A percentile compares a stretch with the other conserved stretches of the same genome.
Conservation (phyloP, 2,797 vertebrate genomes). For the Micromesistius poutassou region DNA sequence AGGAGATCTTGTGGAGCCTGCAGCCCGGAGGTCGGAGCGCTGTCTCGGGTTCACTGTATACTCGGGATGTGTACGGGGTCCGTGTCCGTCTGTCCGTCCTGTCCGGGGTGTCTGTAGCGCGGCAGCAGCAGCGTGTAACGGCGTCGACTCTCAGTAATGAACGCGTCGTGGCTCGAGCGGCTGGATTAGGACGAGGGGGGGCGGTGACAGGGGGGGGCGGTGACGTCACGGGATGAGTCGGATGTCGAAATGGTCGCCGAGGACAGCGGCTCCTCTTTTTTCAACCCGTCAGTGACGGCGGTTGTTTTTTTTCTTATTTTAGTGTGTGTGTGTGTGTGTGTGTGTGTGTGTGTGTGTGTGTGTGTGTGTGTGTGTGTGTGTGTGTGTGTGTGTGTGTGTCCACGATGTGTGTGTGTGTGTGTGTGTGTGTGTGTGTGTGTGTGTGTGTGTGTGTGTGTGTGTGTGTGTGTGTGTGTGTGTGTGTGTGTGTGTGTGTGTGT, state of each 20-base stretch:
- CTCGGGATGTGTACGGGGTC: neutral
- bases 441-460: too few relatives aligned
- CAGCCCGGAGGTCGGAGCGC: too few relatives aligned
- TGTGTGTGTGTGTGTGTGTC: too few relatives aligned
- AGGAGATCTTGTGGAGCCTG: neutral
- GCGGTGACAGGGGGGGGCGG: slow-evolving; percentile 72
- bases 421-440: neutral
- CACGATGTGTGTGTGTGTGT: neutral
- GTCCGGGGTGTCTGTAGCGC: neutral
- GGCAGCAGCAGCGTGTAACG: slow-evolving; percentile 27
- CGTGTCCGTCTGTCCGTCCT: neutral
- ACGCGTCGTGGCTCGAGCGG: slow-evolving; percentile 55
- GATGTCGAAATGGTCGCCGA: slow-evolving; percentile 65
- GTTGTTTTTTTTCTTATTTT: neutral
- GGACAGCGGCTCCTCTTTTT: slow-evolving; percentile 24
- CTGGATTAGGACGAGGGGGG: slow-evolving; percentile 62
- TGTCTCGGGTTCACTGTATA: neutral
- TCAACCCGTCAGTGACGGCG: too few relatives aligned
- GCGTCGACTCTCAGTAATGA: slow-evolving; percentile 61
- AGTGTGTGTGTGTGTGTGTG: neutral
- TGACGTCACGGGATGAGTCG: slow-evolving; percentile 78
- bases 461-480: too few relatives aligned
- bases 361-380: neutral
- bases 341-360: neutral
- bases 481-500: neutral